Evolutionary conservation across 2,888 invertebrate species (phyloP).

Genomic region (Synanthedon andrenaeformis): DNA sequence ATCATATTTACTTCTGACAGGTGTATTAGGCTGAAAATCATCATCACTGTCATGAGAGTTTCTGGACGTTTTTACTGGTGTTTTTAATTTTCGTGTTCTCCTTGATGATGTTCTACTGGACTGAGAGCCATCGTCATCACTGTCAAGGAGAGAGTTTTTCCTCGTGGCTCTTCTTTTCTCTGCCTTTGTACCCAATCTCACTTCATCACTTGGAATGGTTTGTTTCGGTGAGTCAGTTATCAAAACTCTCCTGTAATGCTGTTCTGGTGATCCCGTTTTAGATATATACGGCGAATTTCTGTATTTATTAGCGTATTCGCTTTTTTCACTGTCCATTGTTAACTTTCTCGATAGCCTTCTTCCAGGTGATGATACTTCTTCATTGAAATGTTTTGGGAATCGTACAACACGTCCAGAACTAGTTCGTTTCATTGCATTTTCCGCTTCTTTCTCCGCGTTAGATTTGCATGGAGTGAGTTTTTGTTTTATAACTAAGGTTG

Average conservation of each 20-base stretch:
- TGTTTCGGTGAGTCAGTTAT: too few relatives aligned
- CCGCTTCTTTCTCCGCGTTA: slow-evolving; percentile 17
- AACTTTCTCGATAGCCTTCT: slow-evolving; percentile 37
- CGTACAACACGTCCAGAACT: slow-evolving; percentile 35
- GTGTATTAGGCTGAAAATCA: slow-evolving; percentile 19
- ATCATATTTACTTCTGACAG: not conserved
- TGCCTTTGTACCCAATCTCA: slow-evolving; percentile 10
- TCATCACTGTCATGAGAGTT: not conserved
- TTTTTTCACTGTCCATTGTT: slow-evolving; percentile 31
- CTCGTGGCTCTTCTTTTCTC: not conserved
- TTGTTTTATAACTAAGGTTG: slow-evolving; percentile 50
- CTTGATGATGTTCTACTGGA: not conserved
- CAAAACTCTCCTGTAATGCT: too few relatives aligned
- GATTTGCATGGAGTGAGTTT: too few relatives aligned
- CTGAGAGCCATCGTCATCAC: not conserved
- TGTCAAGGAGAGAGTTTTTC: not conserved
- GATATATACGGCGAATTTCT: too few relatives aligned
- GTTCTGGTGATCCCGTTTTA: too few relatives aligned
- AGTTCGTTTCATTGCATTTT: slow-evolving; percentile 24
- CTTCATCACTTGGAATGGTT: too few relatives aligned
- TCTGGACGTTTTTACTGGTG: not conserved
- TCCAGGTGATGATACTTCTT: slow-evolving; percentile 36
- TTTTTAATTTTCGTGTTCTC: not conserved
- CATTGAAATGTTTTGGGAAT: slow-evolving; percentile 30
- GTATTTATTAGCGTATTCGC: slow-evolving; percentile 25